Base-by-base conservation (phyloP, 2,797 vertebrate species). In the Cyprinella venusta region DNA sequence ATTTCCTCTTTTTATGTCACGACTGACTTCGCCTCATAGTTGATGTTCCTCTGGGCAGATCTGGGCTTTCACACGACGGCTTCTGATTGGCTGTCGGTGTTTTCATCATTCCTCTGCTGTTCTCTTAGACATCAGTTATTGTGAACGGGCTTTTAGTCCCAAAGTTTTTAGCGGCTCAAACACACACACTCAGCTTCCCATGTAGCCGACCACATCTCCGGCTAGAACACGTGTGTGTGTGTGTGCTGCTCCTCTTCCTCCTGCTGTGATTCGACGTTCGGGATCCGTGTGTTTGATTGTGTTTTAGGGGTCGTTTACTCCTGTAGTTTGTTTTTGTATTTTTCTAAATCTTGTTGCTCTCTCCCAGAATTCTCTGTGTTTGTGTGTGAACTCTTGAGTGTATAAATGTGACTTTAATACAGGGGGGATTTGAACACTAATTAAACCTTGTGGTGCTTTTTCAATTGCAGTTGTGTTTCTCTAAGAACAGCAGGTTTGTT, bases 251-350 rank as follows among this genome's bases (percentile, higher is more conserved):
- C 33, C 33, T 36, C 33, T 6, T 36, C 33, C 33, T 36, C 33
- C 33, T 5, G 5, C 33, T 6, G 33, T 36, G 42, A 4, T 45
- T 45, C 3, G 42, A 61, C 80, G 80, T 87, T 88, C 88, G 88
- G 90, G 81, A 84, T 89, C 80, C 50, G 77, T 84, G 75, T 84
- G 38, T 86, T 50, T 72, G 79, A 63, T 83, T 12, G 26, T 21
- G 48, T 33, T 33, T 5, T 70, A 48, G n/a, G 9, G 15, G 18
- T 54, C 21, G 42, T n/a, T 42, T 72, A 21, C 50, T 91, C 88
- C 90, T 69, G 85, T 56, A 56, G 76, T 24, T 63, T 59, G 80
- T 84, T 45, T 86, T 65, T 76, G 24, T 86, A 83, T 86, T 81
- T 80, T 72, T 84, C 30, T 64, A 26, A 26, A 21, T 12, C 26